These are phyloP conservation scores for Eurystomus gularis DNA, from an alignment of 2,113 vertebrate genomes.

Conservation along the genomic window DNA sequence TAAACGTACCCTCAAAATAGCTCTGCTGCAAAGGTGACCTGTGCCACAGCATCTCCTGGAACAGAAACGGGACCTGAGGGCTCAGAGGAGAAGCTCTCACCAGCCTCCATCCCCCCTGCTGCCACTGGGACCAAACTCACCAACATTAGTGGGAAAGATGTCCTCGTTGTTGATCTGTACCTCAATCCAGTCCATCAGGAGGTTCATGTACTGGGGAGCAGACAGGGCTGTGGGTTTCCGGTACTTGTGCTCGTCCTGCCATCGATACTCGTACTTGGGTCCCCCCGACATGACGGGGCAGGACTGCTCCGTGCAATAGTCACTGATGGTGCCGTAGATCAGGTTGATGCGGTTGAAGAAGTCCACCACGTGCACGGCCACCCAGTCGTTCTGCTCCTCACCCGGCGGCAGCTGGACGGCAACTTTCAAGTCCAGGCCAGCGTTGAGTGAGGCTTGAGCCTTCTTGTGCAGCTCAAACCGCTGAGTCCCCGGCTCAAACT, in stretches of 20 bases:
- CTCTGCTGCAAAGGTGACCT: background rate
- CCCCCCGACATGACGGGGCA: slow-evolving; percentile 95
- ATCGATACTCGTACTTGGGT: slow-evolving; percentile 95
- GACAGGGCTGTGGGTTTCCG: slow-evolving; percentile 90
- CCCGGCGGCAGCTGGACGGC: slow-evolving; percentile 90
- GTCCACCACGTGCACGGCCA: slow-evolving; percentile 97
- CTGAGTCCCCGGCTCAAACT: slow-evolving; percentile 96
- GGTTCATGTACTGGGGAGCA: slow-evolving; percentile 94
- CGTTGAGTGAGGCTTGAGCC: slow-evolving; percentile 93
- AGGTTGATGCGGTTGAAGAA: slow-evolving; percentile 99
- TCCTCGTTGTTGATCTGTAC: slow-evolving; percentile 96
- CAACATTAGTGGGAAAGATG: slow-evolving; percentile 92
- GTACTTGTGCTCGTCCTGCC: slow-evolving; percentile 93
- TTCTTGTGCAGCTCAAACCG: slow-evolving; percentile 97
- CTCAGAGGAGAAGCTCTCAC: background rate
- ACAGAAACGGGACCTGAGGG: accelerated
- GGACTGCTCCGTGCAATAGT: slow-evolving; percentile 89
- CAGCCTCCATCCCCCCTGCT: background rate
- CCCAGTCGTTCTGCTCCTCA: slow-evolving; percentile 95
- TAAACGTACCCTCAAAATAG: background rate
- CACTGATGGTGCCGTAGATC: slow-evolving; percentile 96
- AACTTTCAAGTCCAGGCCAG: slow-evolving; percentile 91
- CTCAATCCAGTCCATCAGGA: slow-evolving; percentile 99
- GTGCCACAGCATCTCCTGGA: background rate
- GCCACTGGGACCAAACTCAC: slow-evolving; percentile 70